These are phyloP conservation scores for Lithophane leautieri DNA, from an alignment of 2,888 invertebrate genomes.

Conservation along the genomic window DNA sequence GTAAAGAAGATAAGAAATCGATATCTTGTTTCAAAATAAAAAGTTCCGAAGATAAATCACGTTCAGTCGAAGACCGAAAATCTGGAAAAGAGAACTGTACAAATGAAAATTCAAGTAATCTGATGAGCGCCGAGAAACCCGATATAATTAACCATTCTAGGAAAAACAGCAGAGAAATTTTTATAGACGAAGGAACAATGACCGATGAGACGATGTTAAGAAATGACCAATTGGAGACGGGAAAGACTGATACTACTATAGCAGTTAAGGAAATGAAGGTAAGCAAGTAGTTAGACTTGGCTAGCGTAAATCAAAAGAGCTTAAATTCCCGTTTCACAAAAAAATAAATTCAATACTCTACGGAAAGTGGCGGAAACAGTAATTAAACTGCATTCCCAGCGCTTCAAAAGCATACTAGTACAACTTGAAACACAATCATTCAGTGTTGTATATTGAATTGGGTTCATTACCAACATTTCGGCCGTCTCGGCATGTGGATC, in stretches of 20 bases:
- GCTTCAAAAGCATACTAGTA: conserved; percentile 30
- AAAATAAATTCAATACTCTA: neutral
- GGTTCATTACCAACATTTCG: conserved; percentile 78
- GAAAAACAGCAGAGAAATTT: conserved; percentile 80
- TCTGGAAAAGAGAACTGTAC: conserved; percentile 84
- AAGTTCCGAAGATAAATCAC: conserved; percentile 85
- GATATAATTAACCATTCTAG: conserved; percentile 85
- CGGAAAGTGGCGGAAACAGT: conserved; percentile 10
- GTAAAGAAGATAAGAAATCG: conserved; percentile 85
- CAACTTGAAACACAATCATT: conserved; percentile 64
- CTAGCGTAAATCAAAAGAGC: neutral
- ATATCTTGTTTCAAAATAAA: conserved; percentile 89
- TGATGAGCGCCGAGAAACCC: conserved; percentile 80
- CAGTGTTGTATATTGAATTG: conserved; percentile 69
- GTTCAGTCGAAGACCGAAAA: conserved; percentile 82
- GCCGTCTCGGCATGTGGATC: conserved; percentile 75
- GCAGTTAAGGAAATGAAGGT: conserved; percentile 81
- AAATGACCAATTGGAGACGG: conserved; percentile 78
- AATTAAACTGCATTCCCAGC: conserved; percentile 42
- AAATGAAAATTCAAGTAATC: conserved; percentile 86
- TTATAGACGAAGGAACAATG: conserved; percentile 82
- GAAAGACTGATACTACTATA: conserved; percentile 83
- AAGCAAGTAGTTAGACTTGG: conserved; percentile 62
- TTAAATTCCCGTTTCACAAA: neutral
- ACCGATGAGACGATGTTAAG: conserved; percentile 76